phyloP scores from a whole-genome alignment of 2,888 invertebrate genomes.

The Megalurothrips usitatus region DNA sequence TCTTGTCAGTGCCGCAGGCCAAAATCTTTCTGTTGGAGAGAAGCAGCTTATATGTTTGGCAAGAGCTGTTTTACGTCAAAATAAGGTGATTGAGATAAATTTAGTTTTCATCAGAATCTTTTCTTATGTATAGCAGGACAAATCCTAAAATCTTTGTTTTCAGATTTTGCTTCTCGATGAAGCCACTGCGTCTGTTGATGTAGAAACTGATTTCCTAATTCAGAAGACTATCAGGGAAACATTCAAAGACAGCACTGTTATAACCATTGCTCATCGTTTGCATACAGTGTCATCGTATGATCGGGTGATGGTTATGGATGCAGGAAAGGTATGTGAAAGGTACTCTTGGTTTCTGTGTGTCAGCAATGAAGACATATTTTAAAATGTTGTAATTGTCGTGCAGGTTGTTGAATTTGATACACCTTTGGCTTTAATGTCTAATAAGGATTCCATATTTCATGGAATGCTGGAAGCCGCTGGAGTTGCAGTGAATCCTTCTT shows the following conservation, averaged over 20 bases:
- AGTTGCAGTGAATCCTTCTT: neutral
- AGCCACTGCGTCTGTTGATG: constrained; percentile 55
- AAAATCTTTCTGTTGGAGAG: constrained; percentile 51
- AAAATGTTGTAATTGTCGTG: neutral
- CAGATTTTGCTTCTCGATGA: constrained; percentile 57
- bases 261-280: constrained; percentile 59
- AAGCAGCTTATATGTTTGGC: constrained; percentile 61
- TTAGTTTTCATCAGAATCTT: neutral
- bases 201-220: constrained; percentile 54
- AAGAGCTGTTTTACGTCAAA: constrained; percentile 53
- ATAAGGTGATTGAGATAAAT: constrained; percentile 46
- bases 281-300: constrained; percentile 53
- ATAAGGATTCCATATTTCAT: constrained; percentile 48
- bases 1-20: constrained; percentile 47
- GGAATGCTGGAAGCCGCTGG: constrained; percentile 46
- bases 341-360: no score
- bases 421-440: constrained; percentile 46
- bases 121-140: neutral
- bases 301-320: constrained; percentile 53
- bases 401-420: constrained; percentile 48
- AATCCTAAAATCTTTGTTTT: neutral
- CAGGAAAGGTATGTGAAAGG: constrained; percentile 44
- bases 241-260: constrained; percentile 54
- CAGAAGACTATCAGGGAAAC: constrained; percentile 51
- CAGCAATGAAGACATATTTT: no score